These are phyloP conservation scores for Acanthurus tractus DNA, from an alignment of 2,797 vertebrate species.

Conservation along the genomic window DNA sequence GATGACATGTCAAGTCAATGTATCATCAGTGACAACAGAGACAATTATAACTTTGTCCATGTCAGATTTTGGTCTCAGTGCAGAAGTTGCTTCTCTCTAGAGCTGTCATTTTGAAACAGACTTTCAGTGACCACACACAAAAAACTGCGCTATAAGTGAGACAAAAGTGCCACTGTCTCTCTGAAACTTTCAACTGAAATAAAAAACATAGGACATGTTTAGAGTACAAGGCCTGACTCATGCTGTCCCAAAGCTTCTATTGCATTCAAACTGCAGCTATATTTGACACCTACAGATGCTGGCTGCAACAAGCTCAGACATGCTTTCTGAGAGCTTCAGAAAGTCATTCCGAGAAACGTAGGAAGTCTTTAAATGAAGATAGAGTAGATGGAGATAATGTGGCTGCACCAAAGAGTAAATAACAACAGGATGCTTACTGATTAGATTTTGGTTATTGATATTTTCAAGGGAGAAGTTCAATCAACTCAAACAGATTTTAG, in stretches of 20 bases:
- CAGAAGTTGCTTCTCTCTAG: neutral
- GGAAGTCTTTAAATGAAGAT: conserved; percentile 35
- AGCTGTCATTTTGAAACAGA: neutral
- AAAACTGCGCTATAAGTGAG: neutral
- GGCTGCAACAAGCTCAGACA: neutral
- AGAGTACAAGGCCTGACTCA: neutral
- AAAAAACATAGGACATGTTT: neutral
- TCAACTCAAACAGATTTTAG: neutral
- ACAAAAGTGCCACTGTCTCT: neutral
- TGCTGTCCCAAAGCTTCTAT: neutral
- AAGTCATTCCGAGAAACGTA: conserved; percentile 60
- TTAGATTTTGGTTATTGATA: neutral
- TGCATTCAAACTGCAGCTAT: neutral
- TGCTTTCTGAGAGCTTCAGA: conserved; percentile 8
- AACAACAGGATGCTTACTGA: conserved; percentile 18
- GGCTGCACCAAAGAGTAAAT: conserved; percentile 35
- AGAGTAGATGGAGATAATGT: neutral
- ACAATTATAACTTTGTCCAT: neutral
- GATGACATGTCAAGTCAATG: neutral
- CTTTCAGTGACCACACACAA: neutral
- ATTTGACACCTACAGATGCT: conserved; percentile 22
- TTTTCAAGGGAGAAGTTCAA: neutral
- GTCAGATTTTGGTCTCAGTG: neutral
- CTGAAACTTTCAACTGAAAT: neutral
- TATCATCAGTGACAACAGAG: neutral